Evolutionary conservation across 2,113 vertebrate genomes (phyloP).

Genomic region (Erinaceus europaeus): DNA sequence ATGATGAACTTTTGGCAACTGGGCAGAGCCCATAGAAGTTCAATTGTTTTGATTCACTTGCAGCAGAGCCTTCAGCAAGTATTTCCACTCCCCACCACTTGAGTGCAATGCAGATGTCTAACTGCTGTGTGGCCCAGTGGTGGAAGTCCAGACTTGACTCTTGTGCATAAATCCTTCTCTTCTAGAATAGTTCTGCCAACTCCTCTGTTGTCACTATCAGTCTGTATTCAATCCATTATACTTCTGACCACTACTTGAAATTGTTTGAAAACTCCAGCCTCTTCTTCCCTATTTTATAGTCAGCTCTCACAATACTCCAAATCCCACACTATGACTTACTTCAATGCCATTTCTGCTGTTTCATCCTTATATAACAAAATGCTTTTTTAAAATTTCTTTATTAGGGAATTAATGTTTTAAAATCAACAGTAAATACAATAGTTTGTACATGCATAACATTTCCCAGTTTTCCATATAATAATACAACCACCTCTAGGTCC

Average conservation of each 20-base stretch:
- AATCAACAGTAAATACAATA: no score
- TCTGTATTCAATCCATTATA: neutral
- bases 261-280: neutral
- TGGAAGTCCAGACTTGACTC: neutral
- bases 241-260: neutral
- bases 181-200: neutral
- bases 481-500: no score
- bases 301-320: neutral
- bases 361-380: neutral
- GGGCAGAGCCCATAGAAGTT: neutral
- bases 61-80: neutral
- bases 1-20: neutral
- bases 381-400: no score
- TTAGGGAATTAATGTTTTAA: no score
- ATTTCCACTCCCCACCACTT: neutral
- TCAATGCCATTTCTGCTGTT: conserved; percentile 22
- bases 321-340: neutral
- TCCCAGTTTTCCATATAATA: no score
- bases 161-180: neutral
- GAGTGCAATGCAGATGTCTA: neutral
- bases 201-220: neutral
- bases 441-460: no score
- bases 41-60: neutral
- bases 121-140: neutral
- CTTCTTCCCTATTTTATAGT: neutral